Percentiles rank a stretch among this genome's conserved stretches.
Conservation (phyloP, 2,888 invertebrate genomes). For the Drosophila longiperda region DNA sequence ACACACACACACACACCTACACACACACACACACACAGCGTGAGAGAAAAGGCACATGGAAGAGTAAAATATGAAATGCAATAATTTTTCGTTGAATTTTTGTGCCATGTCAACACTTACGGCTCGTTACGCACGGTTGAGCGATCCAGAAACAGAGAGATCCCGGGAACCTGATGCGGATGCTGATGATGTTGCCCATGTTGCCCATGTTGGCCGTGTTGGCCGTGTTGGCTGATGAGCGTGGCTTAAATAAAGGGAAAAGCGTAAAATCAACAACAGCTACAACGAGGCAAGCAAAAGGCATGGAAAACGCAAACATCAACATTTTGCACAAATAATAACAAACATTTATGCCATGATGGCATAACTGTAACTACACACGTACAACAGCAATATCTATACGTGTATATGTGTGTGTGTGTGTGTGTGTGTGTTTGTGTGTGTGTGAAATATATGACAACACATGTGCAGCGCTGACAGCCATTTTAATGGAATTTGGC, state of each 20-base stretch:
- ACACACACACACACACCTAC: neutral
- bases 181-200: slow-evolving; percentile 51
- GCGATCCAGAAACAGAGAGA: slow-evolving; percentile 34
- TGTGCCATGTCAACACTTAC: slow-evolving; percentile 81
- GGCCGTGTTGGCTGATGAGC: slow-evolving; percentile 40
- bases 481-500: slow-evolving; percentile 78
- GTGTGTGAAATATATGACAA: slow-evolving; percentile 65
- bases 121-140: slow-evolving; percentile 73
- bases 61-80: slow-evolving; percentile 66
- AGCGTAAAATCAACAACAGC: slow-evolving; percentile 61
- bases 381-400: slow-evolving; percentile 30
- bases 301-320: slow-evolving; percentile 78
- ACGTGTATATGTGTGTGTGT: slow-evolving; percentile 14
- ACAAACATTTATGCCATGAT: slow-evolving; percentile 69
- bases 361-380: slow-evolving; percentile 64
- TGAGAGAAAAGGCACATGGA: neutral
- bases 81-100: slow-evolving; percentile 67
- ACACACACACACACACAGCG: neutral
- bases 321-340: slow-evolving; percentile 79
- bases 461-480: slow-evolving; percentile 74
- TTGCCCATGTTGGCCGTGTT: slow-evolving; percentile 12
- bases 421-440: slow-evolving; percentile 27
- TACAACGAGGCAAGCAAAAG: slow-evolving; percentile 41
- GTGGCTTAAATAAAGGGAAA: slow-evolving; percentile 55
- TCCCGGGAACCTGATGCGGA: slow-evolving; percentile 27